These are phyloP conservation scores for Thalassaphorura encarpata DNA, from an alignment of 1,140 invertebrate species.

Conservation along the genomic window DNA sequence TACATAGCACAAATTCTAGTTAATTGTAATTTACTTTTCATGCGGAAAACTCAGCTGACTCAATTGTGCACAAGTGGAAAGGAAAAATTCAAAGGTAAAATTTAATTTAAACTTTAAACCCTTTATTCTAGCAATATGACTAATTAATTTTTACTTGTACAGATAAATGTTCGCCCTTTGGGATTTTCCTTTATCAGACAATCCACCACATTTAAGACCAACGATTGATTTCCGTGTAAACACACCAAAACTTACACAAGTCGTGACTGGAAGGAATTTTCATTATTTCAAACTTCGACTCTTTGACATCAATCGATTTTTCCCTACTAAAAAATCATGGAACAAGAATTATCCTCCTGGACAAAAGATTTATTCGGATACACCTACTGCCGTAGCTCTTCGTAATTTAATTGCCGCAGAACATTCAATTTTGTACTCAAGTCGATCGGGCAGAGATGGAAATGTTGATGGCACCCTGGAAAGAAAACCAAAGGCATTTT, in stretches of 20 bases:
- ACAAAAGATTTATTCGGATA: slow-evolving; percentile 9
- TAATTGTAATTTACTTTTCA: too few relatives aligned
- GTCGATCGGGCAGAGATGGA: background rate
- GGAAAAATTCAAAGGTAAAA: too few relatives aligned
- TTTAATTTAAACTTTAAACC: too few relatives aligned
- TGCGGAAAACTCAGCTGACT: too few relatives aligned
- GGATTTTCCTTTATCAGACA: too few relatives aligned
- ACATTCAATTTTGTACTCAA: slow-evolving; percentile 6
- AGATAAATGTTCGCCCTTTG: too few relatives aligned
- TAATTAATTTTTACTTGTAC: too few relatives aligned
- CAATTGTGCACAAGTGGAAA: too few relatives aligned
- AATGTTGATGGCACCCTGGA: slow-evolving; percentile 2
- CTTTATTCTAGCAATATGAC: too few relatives aligned
- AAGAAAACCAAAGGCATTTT: background rate
- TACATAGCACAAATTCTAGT: too few relatives aligned
- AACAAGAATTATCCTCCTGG: slow-evolving; percentile 2
- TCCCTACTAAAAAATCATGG: slow-evolving; percentile 5
- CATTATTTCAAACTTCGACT: slow-evolving; percentile 12
- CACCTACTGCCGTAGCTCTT: background rate
- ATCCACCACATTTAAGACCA: too few relatives aligned
- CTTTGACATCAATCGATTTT: slow-evolving; percentile 1
- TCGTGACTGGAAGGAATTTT: slow-evolving; percentile 5
- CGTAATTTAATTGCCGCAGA: background rate
- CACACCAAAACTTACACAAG: slow-evolving; percentile 1
- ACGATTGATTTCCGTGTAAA: background rate